Base-by-base conservation (phyloP, 2,888 invertebrate species). In the Pyrochroa serraticornis region DNA sequence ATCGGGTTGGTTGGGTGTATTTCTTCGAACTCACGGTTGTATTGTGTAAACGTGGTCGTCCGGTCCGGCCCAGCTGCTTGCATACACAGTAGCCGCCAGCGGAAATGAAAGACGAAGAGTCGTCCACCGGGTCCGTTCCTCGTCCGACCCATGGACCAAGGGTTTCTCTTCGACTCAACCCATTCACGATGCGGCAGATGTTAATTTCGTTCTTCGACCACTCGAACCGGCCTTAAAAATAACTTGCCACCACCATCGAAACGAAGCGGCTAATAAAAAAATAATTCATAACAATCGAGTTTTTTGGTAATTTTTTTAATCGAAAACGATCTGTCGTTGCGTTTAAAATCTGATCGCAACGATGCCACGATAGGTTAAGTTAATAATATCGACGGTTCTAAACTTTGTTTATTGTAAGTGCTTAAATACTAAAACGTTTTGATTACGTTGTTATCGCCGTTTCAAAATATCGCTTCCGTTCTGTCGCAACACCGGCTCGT, bases 41-140 rank as follows among this genome's bases (percentile, higher is more conserved):
- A 2, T 5, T 32, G 51, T 44, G 9, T 14, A 41, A 44, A 44
- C 42, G 50, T 14, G 36, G 34, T 45, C 22, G 22, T 22, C 22
- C 22, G 22, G 22, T 53, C 41, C 12, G 46, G 45, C 14, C 50
- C 55, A 55, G 55, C 55, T 55, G 55, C 55, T 54, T 37, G 37
- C 37, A 41, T 32, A 31, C 42, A 34, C 54, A 49, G 58, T 58
- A 58, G 58, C 58, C 52, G 58, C 49, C 58, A 54, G 49, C 58
- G 58, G 58, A 58, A 54, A 58, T 54, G 58, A 52, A 58, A 58
- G 51, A 58, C 58, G 47, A 36, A 48, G 22, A 22, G 14, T 58
- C 53, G 58, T 46, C 48, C 58, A 57, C 46, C 39, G 41, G 22
- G 53, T 34, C 35, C 13, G 44, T 44, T 39, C 42, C 34, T 31